A percentile compares a stretch with the other conserved stretches of the same genome.
Evolutionary conservation across 2,888 invertebrate genomes (phyloP).

Genomic region (Spatulosminthurus flaviceps): DNA sequence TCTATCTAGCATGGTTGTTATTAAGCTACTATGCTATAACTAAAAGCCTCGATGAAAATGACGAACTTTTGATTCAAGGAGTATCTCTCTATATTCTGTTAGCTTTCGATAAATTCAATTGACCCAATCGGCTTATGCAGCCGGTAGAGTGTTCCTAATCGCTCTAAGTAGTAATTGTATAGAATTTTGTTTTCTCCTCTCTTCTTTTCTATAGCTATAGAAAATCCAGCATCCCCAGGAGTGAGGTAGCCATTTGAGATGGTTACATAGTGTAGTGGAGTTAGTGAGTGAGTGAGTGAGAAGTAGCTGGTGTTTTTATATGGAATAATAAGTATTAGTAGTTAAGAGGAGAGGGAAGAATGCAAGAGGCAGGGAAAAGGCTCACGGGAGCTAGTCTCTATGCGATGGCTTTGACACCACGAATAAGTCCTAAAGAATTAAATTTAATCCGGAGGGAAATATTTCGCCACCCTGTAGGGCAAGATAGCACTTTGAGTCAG

Average conservation of each 20-base stretch:
- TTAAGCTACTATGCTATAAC: too few species aligned
- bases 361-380: conserved; percentile 8
- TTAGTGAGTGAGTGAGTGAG: too few species aligned
- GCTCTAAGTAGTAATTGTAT: conserved; percentile 30
- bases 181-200: conserved; percentile 39
- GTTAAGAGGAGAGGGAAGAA: not conserved
- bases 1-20: too few species aligned
- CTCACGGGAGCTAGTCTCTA: conserved; percentile 18
- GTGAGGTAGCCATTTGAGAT: too few species aligned
- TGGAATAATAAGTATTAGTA: conserved; percentile 6
- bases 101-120: conserved; percentile 53
- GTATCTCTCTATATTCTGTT: conserved; percentile 24
- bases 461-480: conserved; percentile 63
- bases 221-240: too few species aligned
- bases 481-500: conserved; percentile 53
- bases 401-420: conserved; percentile 43
- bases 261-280: too few species aligned
- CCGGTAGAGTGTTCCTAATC: conserved; percentile 45
- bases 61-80: conserved; percentile 35
- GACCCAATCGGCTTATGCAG: conserved; percentile 57
- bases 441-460: conserved; percentile 63
- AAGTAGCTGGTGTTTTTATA: not conserved
- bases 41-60: not conserved
- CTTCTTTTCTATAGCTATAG: conserved; percentile 25
- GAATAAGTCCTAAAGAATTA: conserved; percentile 60